Evolutionary conservation across 1,140 invertebrate species (phyloP).

Genomic region (Orchestia grillus): DNA sequence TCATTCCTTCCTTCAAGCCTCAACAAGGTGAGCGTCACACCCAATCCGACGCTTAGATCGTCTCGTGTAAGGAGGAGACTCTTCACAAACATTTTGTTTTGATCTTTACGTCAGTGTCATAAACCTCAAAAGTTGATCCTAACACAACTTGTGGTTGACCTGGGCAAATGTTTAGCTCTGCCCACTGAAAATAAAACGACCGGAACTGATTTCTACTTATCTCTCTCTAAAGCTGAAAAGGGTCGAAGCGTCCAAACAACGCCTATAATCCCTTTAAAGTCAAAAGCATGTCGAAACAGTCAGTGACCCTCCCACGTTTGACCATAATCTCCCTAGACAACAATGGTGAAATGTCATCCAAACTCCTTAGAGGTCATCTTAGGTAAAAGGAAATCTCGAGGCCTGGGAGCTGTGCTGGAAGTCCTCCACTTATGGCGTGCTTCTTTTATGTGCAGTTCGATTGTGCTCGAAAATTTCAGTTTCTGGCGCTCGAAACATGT

Average conservation of each 20-base stretch:
- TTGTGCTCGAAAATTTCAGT: too few relatives aligned
- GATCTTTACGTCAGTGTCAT: not conserved
- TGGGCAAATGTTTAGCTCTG: not conserved
- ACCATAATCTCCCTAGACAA: not conserved
- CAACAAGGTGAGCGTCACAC: not conserved
- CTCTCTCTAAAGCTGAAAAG: not conserved
- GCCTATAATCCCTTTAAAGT: not conserved
- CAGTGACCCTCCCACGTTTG: not conserved
- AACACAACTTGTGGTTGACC: not conserved
- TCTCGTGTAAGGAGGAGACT: not conserved
- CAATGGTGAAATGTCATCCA: not conserved
- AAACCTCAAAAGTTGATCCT: not conserved
- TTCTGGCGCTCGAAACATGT: too few relatives aligned
- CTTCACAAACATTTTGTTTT: not conserved
- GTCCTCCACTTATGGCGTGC: too few relatives aligned
- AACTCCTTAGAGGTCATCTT: not conserved
- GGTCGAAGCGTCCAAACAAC: not conserved
- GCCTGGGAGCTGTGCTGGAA: too few relatives aligned
- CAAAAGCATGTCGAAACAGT: not conserved
- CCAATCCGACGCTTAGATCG: not conserved
- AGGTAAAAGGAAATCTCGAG: not conserved
- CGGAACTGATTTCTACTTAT: not conserved
- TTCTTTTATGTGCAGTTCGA: too few relatives aligned
- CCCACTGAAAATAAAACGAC: not conserved
- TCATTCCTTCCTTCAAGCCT: not conserved